Conservation (phyloP, 2,113 vertebrate genomes). For the Dunckerocampus dactyliophorus region DNA sequence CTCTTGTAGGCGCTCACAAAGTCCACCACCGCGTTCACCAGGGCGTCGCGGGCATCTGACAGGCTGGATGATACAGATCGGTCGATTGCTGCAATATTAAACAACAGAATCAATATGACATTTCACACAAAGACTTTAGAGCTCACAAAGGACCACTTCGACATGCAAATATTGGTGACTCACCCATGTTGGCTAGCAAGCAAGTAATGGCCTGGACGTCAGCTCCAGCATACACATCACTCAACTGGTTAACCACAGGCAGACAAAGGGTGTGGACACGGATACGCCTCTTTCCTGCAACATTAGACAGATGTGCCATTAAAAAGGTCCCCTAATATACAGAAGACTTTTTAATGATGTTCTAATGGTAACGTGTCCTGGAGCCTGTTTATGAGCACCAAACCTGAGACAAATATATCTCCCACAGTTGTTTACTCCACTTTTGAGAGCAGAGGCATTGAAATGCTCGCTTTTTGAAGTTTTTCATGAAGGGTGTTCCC, state of each 20-base stretch:
- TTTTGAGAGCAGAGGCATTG: too few species aligned
- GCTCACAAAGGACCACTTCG: neutral
- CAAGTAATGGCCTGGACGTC: conserved; percentile 91
- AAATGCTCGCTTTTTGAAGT: too few species aligned
- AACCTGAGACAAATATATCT: too few species aligned
- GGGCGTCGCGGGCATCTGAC: conserved; percentile 88
- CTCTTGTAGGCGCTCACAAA: conserved; percentile 81
- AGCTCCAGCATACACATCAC: conserved; percentile 89
- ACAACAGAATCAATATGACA: rapidly evolving
- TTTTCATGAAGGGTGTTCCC: too few species aligned
- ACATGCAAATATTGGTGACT: conserved; percentile 13
- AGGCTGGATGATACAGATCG: conserved; percentile 87
- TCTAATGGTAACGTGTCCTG: too few species aligned
- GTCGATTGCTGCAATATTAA: conserved; percentile 81
- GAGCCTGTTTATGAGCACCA: too few species aligned
- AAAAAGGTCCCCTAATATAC: too few species aligned
- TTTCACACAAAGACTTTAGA: neutral
- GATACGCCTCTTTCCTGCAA: conserved; percentile 88
- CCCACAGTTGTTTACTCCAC: too few species aligned
- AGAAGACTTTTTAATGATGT: too few species aligned
- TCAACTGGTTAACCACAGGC: conserved; percentile 87
- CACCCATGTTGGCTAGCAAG: conserved; percentile 96
- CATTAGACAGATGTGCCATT: neutral
- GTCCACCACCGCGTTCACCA: conserved; percentile 91
- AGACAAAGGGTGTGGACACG: conserved; percentile 93